Base-by-base conservation (phyloP, 2,888 invertebrate genomes). In the Willowsia nigromaculata region DNA sequence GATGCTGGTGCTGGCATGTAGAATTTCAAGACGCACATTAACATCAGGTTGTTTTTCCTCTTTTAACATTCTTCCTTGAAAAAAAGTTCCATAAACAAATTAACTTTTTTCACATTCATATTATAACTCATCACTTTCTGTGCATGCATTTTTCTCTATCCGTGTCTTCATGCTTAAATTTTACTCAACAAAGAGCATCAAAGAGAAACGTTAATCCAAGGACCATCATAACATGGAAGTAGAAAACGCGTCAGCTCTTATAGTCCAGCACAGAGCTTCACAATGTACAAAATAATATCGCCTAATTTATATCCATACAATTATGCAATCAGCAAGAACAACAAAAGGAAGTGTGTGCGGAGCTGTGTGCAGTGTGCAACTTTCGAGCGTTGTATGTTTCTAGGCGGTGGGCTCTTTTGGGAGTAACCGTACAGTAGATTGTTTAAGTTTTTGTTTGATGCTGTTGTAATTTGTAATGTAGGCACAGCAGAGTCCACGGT, bases 111-210 rank as follows among this genome's bases (percentile, higher is more conserved):
- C n/a, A 30, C 37, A 53, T 68, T 25, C 59, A 56, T 37, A 84
- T 84, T 84, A 68, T n/a, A 84, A 71, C 71, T 74, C 84, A 84
- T 84, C 83, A 83, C 83, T 56, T 68, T 18, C 7, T 37, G 22
- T 76, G 22, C 43, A 25, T 27, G 5, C 15, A 11, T 25, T 62
- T 22, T 56, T 56, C 62, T 62, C 30, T 33, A n/a, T 80, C 27
- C 47, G 15, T 71, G n/a, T n/a, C 43, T 30, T 56, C 18, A 18
- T 13, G 62, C 62, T 65, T n/a, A 43, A 13, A 56, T 56, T 56
- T 9, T 18, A 25, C 18, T 37, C n/a, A 40, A 43, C 33, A 56
- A 43, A 1, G 59, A 62, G 30, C 30, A 22, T 6, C 56, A 18
- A 13, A 76, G 76, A 47, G 15, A 15, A 76, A 50, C 43, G 25